phyloP scores from a whole-genome alignment of 2,113 vertebrate genomes.

The Himantopus leucocephalus region DNA sequence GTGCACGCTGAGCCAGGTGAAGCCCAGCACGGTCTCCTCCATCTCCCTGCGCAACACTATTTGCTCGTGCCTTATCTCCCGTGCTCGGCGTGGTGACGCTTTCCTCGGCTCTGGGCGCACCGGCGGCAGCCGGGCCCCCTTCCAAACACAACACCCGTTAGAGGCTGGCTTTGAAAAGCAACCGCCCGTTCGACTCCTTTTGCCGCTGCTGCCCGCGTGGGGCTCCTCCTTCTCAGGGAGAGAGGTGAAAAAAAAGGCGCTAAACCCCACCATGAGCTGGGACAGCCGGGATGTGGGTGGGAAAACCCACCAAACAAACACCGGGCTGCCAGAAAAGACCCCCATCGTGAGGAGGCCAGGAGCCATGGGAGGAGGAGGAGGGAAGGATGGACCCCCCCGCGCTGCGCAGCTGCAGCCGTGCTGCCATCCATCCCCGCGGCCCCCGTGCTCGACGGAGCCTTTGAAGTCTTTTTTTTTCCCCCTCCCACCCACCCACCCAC shows the following conservation, averaged over 20 bases:
- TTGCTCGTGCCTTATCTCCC: constrained; percentile 28
- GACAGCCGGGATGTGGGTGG: background rate
- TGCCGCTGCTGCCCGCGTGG: rapidly evolving
- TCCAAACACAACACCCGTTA: background rate
- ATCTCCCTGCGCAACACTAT: background rate
- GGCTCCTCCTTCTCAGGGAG: background rate
- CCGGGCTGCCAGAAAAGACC: background rate
- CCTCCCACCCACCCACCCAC: background rate
- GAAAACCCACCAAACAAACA: background rate
- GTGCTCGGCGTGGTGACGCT: background rate
- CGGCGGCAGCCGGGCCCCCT: background rate
- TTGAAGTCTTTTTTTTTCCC: background rate
- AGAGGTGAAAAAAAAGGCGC: background rate
- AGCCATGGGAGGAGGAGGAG: background rate
- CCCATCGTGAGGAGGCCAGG: rapidly evolving
- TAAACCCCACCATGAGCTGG: background rate
- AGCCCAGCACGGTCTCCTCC: no score
- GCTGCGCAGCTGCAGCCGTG: background rate
- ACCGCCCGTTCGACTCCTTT: background rate
- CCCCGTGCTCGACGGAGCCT: rapidly evolving
- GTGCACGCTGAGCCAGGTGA: no score
- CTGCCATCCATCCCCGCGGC: background rate
- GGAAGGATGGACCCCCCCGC: background rate
- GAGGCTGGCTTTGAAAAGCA: background rate
- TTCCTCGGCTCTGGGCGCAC: background rate